Base-by-base conservation (phyloP, 2,797 vertebrate genomes). In the Menidia menidia region DNA sequence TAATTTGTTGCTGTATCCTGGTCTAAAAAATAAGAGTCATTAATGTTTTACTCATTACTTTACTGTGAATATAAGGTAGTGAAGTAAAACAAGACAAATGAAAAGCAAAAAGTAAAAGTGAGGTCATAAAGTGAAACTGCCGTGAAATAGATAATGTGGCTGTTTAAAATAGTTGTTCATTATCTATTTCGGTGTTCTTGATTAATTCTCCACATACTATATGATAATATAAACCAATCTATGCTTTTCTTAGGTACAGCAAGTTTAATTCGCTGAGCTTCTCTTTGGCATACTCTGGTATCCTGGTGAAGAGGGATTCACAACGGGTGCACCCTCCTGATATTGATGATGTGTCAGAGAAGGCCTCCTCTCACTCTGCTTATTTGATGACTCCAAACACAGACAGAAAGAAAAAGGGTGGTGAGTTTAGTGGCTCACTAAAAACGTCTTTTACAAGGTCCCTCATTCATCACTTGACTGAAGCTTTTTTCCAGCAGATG, bases 231-330 rank as follows among this genome's bases (percentile, higher is more conserved):
- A 25, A 25, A 25, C 25, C 25, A 25, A 25, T 25, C 1, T 25
- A 25, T 25, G 25, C 25, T 81, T 68, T 60, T 0, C 57, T 72
- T 82, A 98, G 97, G 74, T 98, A 96, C 87, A 93, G 81, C 81
- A 81, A 92, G 83, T 88, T 96, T 67, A 92, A 96, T 78, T 92
- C 94, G 66, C 86, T 90, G 64, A 85, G 90, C 32, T 96, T 98
- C 89, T 97, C 96, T 64, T 91, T 98, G 73, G 93, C 92, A 85
- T 91, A 89, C 78, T 93, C 94, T 90, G 96, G 97, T 70, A 79
- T 94, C 31, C 69, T 98, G 56, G 58, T 97, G 39, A 52, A 57
- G 85, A 89, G 58, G 56, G 79, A 66, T 15, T 44, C 62, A 12
- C 82, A 85, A 39, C 66, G 13, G 31, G 82, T 71, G 15, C 74